phyloP scores from a whole-genome alignment of 2,888 invertebrate genomes.

The Electrophaes corylata region DNA sequence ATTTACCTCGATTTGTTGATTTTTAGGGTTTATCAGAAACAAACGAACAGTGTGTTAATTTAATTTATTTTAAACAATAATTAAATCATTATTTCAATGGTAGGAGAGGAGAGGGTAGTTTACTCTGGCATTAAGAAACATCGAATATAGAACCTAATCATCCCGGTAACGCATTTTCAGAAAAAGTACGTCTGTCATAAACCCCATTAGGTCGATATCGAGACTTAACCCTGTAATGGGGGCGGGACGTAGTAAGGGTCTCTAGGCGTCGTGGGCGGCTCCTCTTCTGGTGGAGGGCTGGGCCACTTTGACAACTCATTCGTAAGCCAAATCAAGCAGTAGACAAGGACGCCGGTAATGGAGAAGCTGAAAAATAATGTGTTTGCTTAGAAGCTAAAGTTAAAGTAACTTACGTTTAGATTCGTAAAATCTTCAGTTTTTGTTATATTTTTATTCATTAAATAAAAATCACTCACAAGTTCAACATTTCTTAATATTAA shows the following conservation, averaged over 20 bases:
- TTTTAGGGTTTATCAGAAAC: background rate
- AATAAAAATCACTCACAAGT: conserved; percentile 12
- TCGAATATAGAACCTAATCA: too few relatives aligned
- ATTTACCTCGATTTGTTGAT: too few relatives aligned
- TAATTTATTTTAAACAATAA: background rate
- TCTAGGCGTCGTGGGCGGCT: conserved; percentile 18
- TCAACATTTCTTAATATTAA: conserved; percentile 4
- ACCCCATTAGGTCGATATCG: too few relatives aligned
- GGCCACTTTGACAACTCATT: conserved; percentile 57
- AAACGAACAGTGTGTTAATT: background rate
- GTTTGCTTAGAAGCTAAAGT: background rate
- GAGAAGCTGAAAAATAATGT: conserved; percentile 45
- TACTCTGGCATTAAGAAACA: background rate
- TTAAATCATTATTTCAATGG: background rate
- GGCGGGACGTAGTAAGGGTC: conserved; percentile 32
- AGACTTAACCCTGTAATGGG: conserved; percentile 30
- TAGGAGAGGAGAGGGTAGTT: background rate
- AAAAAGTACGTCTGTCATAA: too few relatives aligned
- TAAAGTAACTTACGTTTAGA: background rate
- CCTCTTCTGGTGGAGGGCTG: conserved; percentile 48
- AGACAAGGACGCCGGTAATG: conserved; percentile 55
- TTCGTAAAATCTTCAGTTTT: background rate
- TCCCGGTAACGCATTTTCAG: too few relatives aligned
- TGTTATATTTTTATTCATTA: background rate
- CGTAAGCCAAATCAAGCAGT: conserved; percentile 60